phyloP scores from a whole-genome alignment of 2,113 vertebrate species.

The Choloepus hoffmanni region DNA sequence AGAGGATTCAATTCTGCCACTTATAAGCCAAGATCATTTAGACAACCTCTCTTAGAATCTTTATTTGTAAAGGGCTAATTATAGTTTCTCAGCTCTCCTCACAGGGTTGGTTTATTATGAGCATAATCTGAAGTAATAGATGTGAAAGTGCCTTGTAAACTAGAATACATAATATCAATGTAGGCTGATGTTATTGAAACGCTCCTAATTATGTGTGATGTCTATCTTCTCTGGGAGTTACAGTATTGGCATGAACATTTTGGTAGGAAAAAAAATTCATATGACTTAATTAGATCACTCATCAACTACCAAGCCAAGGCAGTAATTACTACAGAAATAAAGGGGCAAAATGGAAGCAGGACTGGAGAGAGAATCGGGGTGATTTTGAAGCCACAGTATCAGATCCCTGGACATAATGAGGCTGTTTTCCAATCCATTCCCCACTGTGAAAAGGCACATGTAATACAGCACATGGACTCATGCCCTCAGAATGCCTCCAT shows the following conservation, averaged over 20 bases:
- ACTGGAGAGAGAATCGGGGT: neutral
- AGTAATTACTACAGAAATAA: neutral
- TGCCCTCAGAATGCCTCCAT: neutral
- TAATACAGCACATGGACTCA: neutral
- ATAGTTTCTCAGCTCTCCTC: neutral
- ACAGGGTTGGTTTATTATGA: neutral
- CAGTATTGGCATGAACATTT: neutral
- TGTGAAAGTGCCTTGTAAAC: neutral
- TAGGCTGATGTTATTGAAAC: neutral
- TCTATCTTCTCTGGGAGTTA: neutral
- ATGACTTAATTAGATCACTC: neutral
- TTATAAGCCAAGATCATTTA: conserved; percentile 14
- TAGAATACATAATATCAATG: neutral
- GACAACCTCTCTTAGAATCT: neutral
- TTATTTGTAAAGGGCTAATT: neutral
- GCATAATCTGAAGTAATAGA: neutral
- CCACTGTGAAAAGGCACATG: neutral
- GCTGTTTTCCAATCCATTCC: neutral
- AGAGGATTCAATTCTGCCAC: neutral
- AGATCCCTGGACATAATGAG: neutral
- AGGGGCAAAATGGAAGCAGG: neutral
- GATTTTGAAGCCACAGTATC: neutral
- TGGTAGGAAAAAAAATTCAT: neutral
- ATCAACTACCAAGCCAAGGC: neutral
- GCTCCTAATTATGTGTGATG: neutral